Evolutionary conservation across 2,888 invertebrate genomes (phyloP), one percentile per base, ranked within the genome.

Genomic region (Lypha dubia): DNA sequence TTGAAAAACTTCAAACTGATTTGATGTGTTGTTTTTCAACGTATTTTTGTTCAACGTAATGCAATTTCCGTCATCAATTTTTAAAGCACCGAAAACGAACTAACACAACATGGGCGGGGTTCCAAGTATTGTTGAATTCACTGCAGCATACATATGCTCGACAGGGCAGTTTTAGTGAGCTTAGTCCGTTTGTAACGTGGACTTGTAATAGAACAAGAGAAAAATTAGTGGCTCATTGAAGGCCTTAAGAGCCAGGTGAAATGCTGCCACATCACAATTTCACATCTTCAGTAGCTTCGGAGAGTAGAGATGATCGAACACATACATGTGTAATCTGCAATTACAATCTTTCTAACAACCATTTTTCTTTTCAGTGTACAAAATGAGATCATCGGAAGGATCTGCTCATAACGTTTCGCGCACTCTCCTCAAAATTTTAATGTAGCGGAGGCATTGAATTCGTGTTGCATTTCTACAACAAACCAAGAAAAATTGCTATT

Each of bases 1-100:
- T 79, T 41, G 65, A 20, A 68, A 73, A 62, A 51, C 38, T 77
- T 84, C 68, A 81, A 77, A 81, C 62, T 74, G 74, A 79, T 70
- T 68, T 56, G 68, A 80, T 80, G 81, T 81, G 73, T 77, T 81
- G 71, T 81, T 77, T 77, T 75, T 77, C 41, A 51, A 53, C 24
- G 44, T 73, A 60, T 63, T 70, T 53, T 80, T 70, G 7, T 68
- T 74, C 32, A 63, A 56, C 70, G 58, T 74, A 70, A 81, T 77
- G 73, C 81, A 84, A 81, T 84, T 81, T 81, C 77, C 84, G 77
- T 74, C 84, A 77, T 63, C 62, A 84, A 63, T 73, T 80, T 44
- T 63, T 65, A 77, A 70, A 68, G 75, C 8, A 70, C 44, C 60
- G 41, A 76, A 75, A 84, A 75, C 80, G 62, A 76, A 60, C 76